A percentile compares a stretch with the other conserved stretches of the same genome.
These are phyloP conservation scores for Alectura lathami DNA, from an alignment of 2,113 vertebrate species.

Conservation along the genomic window DNA sequence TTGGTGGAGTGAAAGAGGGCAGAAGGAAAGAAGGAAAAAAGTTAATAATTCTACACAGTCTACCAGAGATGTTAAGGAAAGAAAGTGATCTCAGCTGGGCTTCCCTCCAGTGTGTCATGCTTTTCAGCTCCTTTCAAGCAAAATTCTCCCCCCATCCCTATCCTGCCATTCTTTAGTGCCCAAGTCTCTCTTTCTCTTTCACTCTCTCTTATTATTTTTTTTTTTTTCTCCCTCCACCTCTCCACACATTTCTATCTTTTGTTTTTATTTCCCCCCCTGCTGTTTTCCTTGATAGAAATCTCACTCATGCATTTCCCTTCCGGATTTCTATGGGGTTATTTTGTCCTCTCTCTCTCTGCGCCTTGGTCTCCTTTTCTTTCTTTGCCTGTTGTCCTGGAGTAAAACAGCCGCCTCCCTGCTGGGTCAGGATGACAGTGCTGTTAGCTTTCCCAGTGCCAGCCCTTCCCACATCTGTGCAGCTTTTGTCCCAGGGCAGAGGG, in stretches of 20 bases:
- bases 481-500: slow-evolving; percentile 75
- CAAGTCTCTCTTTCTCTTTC: background rate
- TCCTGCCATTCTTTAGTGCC: slow-evolving; percentile 47
- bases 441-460: slow-evolving; percentile 74
- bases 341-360: slow-evolving; percentile 67
- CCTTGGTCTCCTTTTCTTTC: slow-evolving; percentile 70
- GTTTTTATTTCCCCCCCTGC: slow-evolving; percentile 66
- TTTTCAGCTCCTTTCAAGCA: slow-evolving; percentile 75
- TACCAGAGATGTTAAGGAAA: slow-evolving; percentile 4
- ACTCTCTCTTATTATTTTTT: slow-evolving; percentile 42
- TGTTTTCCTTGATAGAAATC: slow-evolving; percentile 78
- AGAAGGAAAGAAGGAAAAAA: slow-evolving; percentile 27
- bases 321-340: slow-evolving; percentile 76
- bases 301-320: slow-evolving; percentile 80
- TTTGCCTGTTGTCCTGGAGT: slow-evolving; percentile 69
- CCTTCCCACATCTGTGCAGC: slow-evolving; percentile 78
- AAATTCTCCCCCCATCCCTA: background rate
- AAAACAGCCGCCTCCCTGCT: slow-evolving; percentile 70
- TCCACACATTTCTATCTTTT: slow-evolving; percentile 61
- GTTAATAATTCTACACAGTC: slow-evolving; percentile 46
- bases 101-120: slow-evolving; percentile 23
- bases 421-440: slow-evolving; percentile 75
- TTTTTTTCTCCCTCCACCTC: slow-evolving; percentile 36
- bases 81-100: slow-evolving; percentile 49
- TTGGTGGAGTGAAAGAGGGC: slow-evolving; percentile 10